Conservation (phyloP, 2,797 vertebrate species). For the Tangara arthus region DNA sequence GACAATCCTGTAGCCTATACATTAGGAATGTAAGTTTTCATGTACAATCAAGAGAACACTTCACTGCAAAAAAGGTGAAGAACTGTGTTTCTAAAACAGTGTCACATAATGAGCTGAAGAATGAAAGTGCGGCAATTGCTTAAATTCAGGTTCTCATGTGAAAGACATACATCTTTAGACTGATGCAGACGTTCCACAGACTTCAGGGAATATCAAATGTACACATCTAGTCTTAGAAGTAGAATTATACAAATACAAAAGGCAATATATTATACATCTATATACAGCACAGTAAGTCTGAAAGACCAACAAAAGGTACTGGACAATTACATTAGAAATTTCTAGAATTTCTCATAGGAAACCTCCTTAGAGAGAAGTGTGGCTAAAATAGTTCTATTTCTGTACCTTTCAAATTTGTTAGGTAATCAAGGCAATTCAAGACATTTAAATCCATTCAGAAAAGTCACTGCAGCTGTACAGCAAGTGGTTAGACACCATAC, state of each 20-base stretch:
- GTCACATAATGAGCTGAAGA: background rate
- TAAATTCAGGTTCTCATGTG: background rate
- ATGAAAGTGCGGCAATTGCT: background rate
- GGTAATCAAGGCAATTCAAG: background rate
- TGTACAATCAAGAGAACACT: conserved; percentile 35
- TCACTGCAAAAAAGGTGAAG: conserved; percentile 55
- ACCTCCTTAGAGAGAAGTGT: background rate
- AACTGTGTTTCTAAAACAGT: background rate
- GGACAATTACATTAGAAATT: conserved; percentile 4
- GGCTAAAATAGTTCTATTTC: background rate
- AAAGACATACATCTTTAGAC: background rate
- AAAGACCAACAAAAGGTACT: conserved; percentile 22
- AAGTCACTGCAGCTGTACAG: background rate
- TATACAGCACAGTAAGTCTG: conserved; percentile 24
- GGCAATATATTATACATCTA: conserved; percentile 19
- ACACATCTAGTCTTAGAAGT: conserved; percentile 22
- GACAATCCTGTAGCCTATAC: conserved; percentile 27
- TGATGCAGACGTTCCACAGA: background rate
- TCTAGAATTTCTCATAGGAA: conserved; percentile 37
- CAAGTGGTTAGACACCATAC: background rate
- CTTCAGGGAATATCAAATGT: background rate
- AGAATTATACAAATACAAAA: conserved; percentile 45
- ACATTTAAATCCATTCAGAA: background rate
- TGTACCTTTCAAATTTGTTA: background rate
- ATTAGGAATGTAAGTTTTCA: conserved; percentile 66